Percentiles rank a stretch among this genome's conserved stretches.
phyloP scores from a whole-genome alignment of 2,113 vertebrate species.

The Triplophysa siluroides region DNA sequence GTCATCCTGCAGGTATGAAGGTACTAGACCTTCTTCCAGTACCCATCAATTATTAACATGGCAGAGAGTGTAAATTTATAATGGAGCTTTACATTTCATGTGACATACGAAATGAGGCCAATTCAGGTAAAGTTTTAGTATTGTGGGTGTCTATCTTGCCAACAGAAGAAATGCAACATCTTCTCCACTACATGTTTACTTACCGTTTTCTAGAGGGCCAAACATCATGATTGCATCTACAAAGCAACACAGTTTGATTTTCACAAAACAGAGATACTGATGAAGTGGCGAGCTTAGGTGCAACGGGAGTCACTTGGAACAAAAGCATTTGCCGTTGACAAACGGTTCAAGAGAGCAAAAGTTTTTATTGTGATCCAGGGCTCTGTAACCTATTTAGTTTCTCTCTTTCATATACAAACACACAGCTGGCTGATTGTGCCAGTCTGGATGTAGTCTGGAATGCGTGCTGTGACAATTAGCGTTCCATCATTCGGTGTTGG shows the following conservation, averaged over 20 bases:
- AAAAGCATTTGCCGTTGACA: background rate
- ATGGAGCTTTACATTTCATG: conserved; percentile 21
- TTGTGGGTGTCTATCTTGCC: background rate
- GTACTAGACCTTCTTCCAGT: background rate
- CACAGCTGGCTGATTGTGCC: background rate
- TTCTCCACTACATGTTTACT: background rate
- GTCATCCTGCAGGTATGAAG: conserved; percentile 5
- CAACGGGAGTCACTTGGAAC: background rate
- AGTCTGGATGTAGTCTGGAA: conserved; percentile 17
- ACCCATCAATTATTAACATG: conserved; percentile 25
- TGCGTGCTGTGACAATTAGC: conserved; percentile 36
- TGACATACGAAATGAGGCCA: conserved; percentile 13
- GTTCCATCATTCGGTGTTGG: conserved; percentile 26
- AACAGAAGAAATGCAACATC: background rate
- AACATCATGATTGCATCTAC: background rate
- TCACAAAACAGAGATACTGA: background rate
- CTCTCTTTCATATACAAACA: background rate
- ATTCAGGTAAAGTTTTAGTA: background rate
- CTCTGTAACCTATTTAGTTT: background rate
- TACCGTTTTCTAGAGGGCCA: no score
- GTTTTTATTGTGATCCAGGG: background rate
- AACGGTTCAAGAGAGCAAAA: background rate
- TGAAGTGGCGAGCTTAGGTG: no score
- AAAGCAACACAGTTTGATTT: background rate
- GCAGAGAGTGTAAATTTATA: conserved; percentile 23